A percentile compares a stretch with the other conserved stretches of the same genome.
These are phyloP conservation scores for Proterorhinus semilunaris DNA, from an alignment of 2,113 vertebrate species.

Conservation along the genomic window DNA sequence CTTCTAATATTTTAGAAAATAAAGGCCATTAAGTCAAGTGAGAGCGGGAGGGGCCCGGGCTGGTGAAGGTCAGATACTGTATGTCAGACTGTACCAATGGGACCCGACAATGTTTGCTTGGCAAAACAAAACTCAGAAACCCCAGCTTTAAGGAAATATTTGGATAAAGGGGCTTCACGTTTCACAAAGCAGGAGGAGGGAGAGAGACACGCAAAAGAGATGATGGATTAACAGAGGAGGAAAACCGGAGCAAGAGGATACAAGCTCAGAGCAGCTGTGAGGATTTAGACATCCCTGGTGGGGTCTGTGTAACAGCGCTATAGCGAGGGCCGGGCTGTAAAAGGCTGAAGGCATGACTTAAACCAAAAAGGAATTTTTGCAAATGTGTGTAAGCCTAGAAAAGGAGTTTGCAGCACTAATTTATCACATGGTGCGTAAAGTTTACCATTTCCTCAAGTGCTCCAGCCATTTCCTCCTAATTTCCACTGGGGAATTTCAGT, in stretches of 20 bases:
- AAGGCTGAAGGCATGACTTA: slow-evolving; percentile 22
- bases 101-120: slow-evolving; percentile 65
- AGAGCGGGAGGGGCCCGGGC: slow-evolving; percentile 26
- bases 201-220: slow-evolving; percentile 60
- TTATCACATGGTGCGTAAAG: slow-evolving; percentile 44
- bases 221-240: slow-evolving; percentile 65
- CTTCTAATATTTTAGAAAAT: slow-evolving; percentile 49
- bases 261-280: slow-evolving; percentile 67
- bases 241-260: slow-evolving; percentile 54
- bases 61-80: slow-evolving; percentile 52
- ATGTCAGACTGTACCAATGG: slow-evolving; percentile 72
- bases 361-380: slow-evolving; percentile 3
- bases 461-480: slow-evolving; percentile 39
- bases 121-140: slow-evolving; percentile 80
- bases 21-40: slow-evolving; percentile 28
- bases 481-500: slow-evolving; percentile 56
- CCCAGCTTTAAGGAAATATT: slow-evolving; percentile 82
- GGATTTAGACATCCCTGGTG: slow-evolving; percentile 57
- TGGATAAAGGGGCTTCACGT: slow-evolving; percentile 71
- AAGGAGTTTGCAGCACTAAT: slow-evolving; percentile 44
- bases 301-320: slow-evolving; percentile 53
- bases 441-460: slow-evolving; percentile 64
- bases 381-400: slow-evolving; percentile 5
- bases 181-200: slow-evolving; percentile 63
- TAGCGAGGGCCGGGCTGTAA: slow-evolving; percentile 34